Percentiles rank a stretch among this genome's conserved stretches.
Evolutionary conservation across 2,797 vertebrate genomes (phyloP).

Genomic region (Peromyscus aztecus): DNA sequence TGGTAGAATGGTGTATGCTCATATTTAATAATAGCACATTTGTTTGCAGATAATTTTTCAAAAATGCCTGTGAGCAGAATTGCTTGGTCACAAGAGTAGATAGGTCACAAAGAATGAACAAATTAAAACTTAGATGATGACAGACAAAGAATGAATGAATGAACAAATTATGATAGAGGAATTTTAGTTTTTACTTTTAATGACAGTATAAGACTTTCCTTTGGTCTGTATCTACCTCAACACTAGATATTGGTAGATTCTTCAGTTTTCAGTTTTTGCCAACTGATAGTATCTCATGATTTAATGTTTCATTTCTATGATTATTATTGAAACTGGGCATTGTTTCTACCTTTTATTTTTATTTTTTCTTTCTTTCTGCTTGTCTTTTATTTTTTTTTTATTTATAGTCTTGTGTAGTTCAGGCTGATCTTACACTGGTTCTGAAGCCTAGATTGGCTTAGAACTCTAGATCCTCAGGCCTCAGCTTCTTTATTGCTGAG

Average conservation of each 20-base stretch:
- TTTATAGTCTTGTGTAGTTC: neutral
- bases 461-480: neutral
- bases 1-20: neutral
- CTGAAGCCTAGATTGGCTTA: neutral
- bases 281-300: neutral
- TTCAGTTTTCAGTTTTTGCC: conserved; percentile 28
- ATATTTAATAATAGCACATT: conserved; percentile 24
- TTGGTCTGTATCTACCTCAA: conserved; percentile 34
- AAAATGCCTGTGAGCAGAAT: conserved; percentile 19
- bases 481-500: neutral
- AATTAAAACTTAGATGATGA: conserved; percentile 16
- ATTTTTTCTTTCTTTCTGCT: neutral
- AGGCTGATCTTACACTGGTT: neutral
- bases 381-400: neutral
- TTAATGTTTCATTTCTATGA: neutral
- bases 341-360: neutral
- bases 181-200: conserved; percentile 51
- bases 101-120: neutral
- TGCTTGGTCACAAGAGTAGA: neutral
- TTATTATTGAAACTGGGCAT: neutral
- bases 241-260: conserved; percentile 2
- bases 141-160: neutral
- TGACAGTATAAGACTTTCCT: neutral
- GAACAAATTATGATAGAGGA: neutral
- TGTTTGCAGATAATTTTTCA: conserved; percentile 22